Conservation (phyloP, 2,113 vertebrate genomes). For the sheep (Ovis aries) region ARS-UI_Ramb_v3.0 NC_056060.1:13453501-13454000, state of each 20-base stretch:
- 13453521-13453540: constrained; percentile 82
- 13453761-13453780: neutral
- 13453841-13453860: neutral
- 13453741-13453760: neutral
- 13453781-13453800: neutral
- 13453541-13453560: neutral
- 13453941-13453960: neutral
- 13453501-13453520: constrained; percentile 86
- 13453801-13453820: neutral
- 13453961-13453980: neutral
- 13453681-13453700: neutral
- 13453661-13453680: neutral
- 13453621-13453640: neutral
- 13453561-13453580: neutral
- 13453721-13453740: neutral
- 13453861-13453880: neutral
- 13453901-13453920: neutral
- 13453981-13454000: neutral
- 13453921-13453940: neutral
- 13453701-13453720: neutral
- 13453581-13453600: neutral
- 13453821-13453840: neutral
- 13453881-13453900: neutral
- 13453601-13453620: neutral
- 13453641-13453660: neutral